Percentiles rank a stretch among this genome's conserved stretches.
phyloP scores from a whole-genome alignment of 1,140 invertebrate genomes.

The Papilio aristodemus region DNA sequence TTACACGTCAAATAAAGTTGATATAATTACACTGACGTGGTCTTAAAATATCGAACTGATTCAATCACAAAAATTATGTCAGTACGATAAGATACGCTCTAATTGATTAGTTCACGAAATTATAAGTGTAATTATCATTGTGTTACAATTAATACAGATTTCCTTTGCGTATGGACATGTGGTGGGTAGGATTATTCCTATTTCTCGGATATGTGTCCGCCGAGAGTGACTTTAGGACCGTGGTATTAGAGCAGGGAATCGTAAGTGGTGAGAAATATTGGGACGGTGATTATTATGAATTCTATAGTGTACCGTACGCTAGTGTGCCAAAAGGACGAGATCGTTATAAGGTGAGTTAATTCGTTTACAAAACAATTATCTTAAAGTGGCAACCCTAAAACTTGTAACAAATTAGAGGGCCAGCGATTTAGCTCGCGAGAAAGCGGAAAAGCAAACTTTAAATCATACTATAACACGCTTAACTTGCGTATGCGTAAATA shows the following conservation, averaged over 20 bases:
- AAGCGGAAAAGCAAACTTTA: no score
- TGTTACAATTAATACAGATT: not conserved
- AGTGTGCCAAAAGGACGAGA: constrained; percentile 59
- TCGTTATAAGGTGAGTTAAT: constrained; percentile 59
- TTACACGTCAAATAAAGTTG: not conserved
- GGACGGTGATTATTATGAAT: constrained; percentile 69
- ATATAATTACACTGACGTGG: not conserved
- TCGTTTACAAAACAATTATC: no score
- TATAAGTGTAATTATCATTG: not conserved
- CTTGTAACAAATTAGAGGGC: no score
- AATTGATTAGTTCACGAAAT: not conserved
- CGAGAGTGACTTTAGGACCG: constrained; percentile 44
- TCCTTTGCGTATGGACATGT: constrained; percentile 20
- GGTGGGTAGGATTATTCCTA: constrained; percentile 37
- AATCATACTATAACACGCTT: no score
- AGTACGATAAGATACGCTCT: not conserved
- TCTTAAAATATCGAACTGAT: not conserved
- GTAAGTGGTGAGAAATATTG: constrained; percentile 64
- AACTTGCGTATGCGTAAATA: no score
- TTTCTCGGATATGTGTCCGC: constrained; percentile 45
- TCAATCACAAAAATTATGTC: constrained; percentile 20
- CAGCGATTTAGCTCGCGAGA: no score
- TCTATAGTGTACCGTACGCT: constrained; percentile 68
- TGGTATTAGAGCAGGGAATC: constrained; percentile 52
- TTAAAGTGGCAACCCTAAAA: no score